Base-by-base conservation (phyloP, 2,113 vertebrate genomes). In the Psettodes erumei region DNA sequence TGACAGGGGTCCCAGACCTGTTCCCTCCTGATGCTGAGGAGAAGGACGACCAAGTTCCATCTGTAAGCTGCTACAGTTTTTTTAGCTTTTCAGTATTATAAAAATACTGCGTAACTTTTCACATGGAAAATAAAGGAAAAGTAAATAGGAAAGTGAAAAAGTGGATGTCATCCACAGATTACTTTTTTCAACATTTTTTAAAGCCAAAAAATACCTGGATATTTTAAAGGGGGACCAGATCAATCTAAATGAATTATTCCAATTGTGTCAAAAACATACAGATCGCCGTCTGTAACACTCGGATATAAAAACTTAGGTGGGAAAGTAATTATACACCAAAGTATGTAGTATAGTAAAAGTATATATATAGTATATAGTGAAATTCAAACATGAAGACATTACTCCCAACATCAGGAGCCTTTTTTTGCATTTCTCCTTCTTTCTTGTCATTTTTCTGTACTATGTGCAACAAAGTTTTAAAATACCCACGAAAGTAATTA, bases 1-100 rank as follows among this genome's bases (percentile, higher is more conserved):
- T 98, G 69, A 97, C 96, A 50, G 98, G 96, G 80, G 95, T 94
- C 30, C 93, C 93, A 82, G 94, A 93, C 90, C 86, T 96, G 83
- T 98, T 95, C 75, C 87, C 87, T 4, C 53, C 83, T 59, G 94
- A 94, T 3, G 75, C 81, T 5, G 95, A 94, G 77, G 95, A 96
- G 63, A 94, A 94, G 60, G 95, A 95, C 68, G 92, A 88, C 78
- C 89, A 92, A 60, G 93, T 96, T 75, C 93, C 95, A 81, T 96
- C 96, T 94, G 98, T 99, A 96, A 97, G 98, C 65, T 23, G 56
- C 63, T 30, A 19, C 4, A 55, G 15, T 43, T 51, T 51, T 2
- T 51, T 51, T 51, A n/a, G n/a, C n/a, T n/a, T n/a, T n/a, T n/a
- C n/a, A n/a, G n/a, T n/a, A n/a, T n/a, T n/a, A 19, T 5, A 27